Percentiles rank a stretch among this genome's conserved stretches.
phyloP scores from a whole-genome alignment of 2,797 vertebrate species.

The Poecilia velifera region DNA sequence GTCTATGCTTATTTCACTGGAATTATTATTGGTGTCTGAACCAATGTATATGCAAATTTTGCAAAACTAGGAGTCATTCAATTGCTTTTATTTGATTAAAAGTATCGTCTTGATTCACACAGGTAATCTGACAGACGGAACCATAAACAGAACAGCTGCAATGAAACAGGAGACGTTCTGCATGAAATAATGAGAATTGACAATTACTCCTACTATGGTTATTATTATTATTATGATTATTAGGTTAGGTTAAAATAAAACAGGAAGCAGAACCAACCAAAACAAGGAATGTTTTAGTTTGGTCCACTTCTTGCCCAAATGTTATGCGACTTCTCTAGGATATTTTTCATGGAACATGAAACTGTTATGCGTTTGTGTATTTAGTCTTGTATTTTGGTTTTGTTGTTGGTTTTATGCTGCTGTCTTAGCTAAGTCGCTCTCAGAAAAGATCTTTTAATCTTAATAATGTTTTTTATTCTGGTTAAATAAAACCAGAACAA shows the following conservation, averaged over 20 bases:
- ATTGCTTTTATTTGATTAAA: slow-evolving; percentile 3
- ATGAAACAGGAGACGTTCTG: neutral
- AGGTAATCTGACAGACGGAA: neutral
- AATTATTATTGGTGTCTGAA: neutral
- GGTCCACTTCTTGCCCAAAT: neutral
- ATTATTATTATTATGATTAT: neutral
- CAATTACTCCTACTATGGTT: neutral
- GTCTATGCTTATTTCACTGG: neutral
- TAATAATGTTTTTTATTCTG: neutral
- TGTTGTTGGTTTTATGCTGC: neutral
- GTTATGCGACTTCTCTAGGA: neutral
- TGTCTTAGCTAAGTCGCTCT: neutral
- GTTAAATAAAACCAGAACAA: neutral
- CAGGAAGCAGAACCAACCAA: neutral
- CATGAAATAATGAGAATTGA: neutral
- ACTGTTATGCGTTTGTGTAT: neutral
- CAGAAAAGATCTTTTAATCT: neutral
- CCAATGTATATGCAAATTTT: slow-evolving; percentile 1
- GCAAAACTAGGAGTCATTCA: neutral
- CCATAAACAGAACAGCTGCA: neutral
- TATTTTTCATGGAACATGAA: neutral
- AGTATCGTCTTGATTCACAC: neutral
- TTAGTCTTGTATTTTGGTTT: neutral
- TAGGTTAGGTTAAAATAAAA: neutral
- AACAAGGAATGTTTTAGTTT: neutral